A percentile compares a stretch with the other conserved stretches of the same genome.
These are phyloP conservation scores for Poeciliopsis presidionis DNA, from an alignment of 2,797 vertebrate genomes.

Conservation along the genomic window DNA sequence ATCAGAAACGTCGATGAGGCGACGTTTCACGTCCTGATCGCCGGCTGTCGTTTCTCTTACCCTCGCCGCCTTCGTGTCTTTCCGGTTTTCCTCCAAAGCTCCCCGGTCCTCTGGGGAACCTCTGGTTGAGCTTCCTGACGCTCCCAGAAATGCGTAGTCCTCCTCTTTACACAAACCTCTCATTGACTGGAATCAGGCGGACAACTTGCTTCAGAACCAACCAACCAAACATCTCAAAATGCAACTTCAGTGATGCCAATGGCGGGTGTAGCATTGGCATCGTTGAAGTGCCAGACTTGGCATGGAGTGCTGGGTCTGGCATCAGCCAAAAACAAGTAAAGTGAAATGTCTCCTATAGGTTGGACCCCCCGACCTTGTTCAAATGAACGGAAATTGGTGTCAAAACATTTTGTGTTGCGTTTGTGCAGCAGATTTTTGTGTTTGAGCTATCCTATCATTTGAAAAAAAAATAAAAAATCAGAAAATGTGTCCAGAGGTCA, in stretches of 20 bases:
- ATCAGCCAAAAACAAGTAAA: neutral
- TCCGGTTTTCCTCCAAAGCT: conserved; percentile 38
- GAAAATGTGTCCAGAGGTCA: too few relatives aligned
- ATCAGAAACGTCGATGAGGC: neutral
- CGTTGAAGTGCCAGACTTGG: too few relatives aligned
- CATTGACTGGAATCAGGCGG: conserved; percentile 71
- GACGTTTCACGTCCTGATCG: neutral
- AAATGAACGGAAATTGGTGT: too few relatives aligned
- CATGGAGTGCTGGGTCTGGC: too few relatives aligned
- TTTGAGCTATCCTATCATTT: too few relatives aligned
- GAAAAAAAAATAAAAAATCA: too few relatives aligned
- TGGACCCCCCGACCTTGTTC: too few relatives aligned
- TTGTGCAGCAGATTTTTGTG: too few relatives aligned
- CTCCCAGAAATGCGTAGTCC: conserved; percentile 75
- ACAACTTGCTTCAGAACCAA: conserved; percentile 4
- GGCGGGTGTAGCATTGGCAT: neutral
- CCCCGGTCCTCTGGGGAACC: neutral
- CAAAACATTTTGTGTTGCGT: too few relatives aligned
- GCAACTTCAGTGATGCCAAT: neutral
- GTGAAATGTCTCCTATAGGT: neutral
- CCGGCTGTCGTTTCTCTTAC: conserved; percentile 49
- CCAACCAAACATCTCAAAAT: neutral
- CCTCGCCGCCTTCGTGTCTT: conserved; percentile 62
- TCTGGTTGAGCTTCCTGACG: neutral
- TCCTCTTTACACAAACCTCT: conserved; percentile 80